Evolutionary conservation across 2,113 vertebrate genomes (phyloP), one percentile per base, ranked within the genome.

Genomic region (Centropristis striata): DNA sequence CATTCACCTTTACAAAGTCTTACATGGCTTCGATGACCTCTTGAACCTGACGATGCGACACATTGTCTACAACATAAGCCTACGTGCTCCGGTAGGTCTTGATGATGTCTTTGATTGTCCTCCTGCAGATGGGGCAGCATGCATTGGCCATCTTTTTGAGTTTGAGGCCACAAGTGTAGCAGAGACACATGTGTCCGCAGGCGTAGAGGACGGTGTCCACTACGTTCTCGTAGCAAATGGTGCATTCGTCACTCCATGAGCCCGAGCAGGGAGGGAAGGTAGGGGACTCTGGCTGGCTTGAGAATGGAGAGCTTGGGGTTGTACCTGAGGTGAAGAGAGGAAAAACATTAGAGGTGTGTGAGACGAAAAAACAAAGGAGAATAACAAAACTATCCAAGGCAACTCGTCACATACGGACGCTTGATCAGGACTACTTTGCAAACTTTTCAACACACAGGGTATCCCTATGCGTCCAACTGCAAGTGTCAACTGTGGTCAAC

Each of bases 121-220:
- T 94, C 80, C 97, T 95, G 91, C 97, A 98, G 87, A 98, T 98
- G 75, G 97, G 97, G 78, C 97, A 98, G 93, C 96, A 97, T 41
- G 97, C 96, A 0, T 97, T 96, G 85, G 95, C 80, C 89, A 97
- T 96, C 92, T 97, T 96, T 95, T 98, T 98, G 80, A 98, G 96
- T 78, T 96, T 97, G 81, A 98, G 93, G 84, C 97, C 97, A 5
- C 97, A 98, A 0, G 95, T 61, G 36, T 97, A 97, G 95, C 97
- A 98, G 82, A 98, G 95, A 93, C 97, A 98, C 96, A 98, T 98
- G 92, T 98, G 97, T 72, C 97, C 97, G 13, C 97, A 98, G 50
- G 97, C 95, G 79, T 98, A 98, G 91, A 98, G 97, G 85, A 97
- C 97, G 0, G 97, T 96, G 95, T 98, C 97, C 92, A 97, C 97